Evolutionary conservation across 2,888 invertebrate genomes (phyloP), one percentile per base, ranked within the genome.

Genomic region (Adela reaumurella): DNA sequence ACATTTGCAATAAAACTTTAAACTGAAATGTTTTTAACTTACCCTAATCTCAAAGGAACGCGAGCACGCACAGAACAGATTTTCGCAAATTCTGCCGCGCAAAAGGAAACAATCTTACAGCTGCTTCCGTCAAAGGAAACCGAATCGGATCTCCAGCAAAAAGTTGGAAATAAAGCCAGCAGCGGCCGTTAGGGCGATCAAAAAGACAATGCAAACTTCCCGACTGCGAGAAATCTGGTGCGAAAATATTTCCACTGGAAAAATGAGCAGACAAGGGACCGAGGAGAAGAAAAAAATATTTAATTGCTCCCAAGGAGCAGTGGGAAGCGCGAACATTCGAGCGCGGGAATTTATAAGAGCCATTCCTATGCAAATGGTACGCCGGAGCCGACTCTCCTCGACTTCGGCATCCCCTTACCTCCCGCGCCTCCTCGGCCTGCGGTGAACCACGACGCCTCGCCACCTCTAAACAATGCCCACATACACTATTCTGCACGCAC

Each of bases 311-410:
- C 74, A 71, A 71, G 74, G 68, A 73, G 64, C 67, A 63, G 58
- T 62, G 65, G 65, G 72, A 68, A 70, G 71, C 72, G 74, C 69
- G 73, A 74, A 73, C 74, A 76, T 74, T 76, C 69, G 74, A 70
- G 71, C 69, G 68, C 35, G 70, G 69, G 73, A 77, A 76, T 77
- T 77, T 77, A 76, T 74, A 72, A 71, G 66, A 74, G 74, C 74
- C 73, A 74, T 77, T 76, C 76, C 71, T 71, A 77, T 76, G 76
- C 76, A 77, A 77, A 77, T 77, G 74, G 74, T 72, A 74, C 74
- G 71, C 72, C 69, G 64, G 59, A 35, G 35, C n/a, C 11, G n/a
- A 14, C 35, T 35, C 35, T 3, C 6, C 35, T 3, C 35, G 35
- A 6, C 35, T 11, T 8, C n/a, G 11, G 35, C 35, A 3, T 24